Conservation (phyloP, 2,797 vertebrate genomes). For the Clarias platycephalus region DNA sequence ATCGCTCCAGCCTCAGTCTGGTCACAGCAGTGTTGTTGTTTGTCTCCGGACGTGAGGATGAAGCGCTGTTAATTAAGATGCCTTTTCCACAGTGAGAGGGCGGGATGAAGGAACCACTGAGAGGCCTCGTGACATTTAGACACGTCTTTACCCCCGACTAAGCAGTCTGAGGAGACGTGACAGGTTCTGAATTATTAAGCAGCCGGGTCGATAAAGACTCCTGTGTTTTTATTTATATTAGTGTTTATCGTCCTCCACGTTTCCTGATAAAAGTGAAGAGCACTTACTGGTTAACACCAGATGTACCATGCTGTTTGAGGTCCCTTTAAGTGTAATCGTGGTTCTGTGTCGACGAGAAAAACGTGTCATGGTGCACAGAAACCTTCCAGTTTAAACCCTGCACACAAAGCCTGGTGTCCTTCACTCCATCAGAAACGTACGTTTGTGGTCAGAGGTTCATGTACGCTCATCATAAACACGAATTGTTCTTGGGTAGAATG, state of each 20-base stretch:
- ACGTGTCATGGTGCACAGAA: neutral
- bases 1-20: neutral
- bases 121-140: conserved; percentile 66
- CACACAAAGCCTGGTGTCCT: too few relatives aligned
- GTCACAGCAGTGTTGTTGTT: neutral
- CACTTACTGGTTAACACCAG: neutral
- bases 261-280: conserved; percentile 12
- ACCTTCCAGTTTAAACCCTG: neutral
- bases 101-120: conserved; percentile 52
- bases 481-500: too few relatives aligned
- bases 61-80: conserved; percentile 53
- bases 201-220: conserved; percentile 50
- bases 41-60: conserved; percentile 31
- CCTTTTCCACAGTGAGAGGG: conserved; percentile 42
- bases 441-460: too few relatives aligned
- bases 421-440: too few relatives aligned
- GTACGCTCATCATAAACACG: too few relatives aligned
- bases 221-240: conserved; percentile 27
- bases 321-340: neutral
- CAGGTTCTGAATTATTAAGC: conserved; percentile 72
- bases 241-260: conserved; percentile 9
- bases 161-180: conserved; percentile 52
- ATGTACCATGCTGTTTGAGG: neutral
- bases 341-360: neutral
- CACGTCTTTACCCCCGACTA: conserved; percentile 48